Percentiles rank a stretch among this genome's conserved stretches.
Evolutionary conservation across 2,797 vertebrate species (phyloP).

Genomic region (Rhynchotus rufescens): DNA sequence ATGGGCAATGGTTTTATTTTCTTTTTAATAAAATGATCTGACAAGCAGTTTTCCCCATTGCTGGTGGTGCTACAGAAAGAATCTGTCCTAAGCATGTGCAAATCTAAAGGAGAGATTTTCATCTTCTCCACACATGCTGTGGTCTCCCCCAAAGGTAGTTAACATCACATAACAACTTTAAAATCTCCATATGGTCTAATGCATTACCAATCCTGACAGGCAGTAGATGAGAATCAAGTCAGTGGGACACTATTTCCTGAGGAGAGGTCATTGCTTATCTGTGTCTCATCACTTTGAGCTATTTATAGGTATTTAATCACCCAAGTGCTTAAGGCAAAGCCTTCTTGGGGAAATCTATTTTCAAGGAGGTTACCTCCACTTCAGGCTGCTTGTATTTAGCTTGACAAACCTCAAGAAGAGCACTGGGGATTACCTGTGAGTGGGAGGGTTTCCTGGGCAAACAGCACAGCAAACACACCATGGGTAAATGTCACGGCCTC

Average conservation of each 20-base stretch:
- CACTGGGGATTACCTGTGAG: background rate
- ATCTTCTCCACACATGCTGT: background rate
- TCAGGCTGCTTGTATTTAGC: background rate
- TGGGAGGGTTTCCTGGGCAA: background rate
- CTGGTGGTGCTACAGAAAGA: background rate
- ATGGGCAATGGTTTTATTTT: background rate
- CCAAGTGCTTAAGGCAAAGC: slow-evolving; percentile 13
- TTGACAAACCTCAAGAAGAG: background rate
- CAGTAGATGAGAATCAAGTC: slow-evolving; percentile 1
- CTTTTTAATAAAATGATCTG: slow-evolving; percentile 2
- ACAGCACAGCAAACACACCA: background rate
- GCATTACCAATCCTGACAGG: background rate
- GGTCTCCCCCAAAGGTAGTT: background rate
- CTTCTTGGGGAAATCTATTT: slow-evolving; percentile 1
- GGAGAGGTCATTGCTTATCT: slow-evolving; percentile 7
- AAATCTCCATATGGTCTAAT: background rate
- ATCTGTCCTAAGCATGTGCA: background rate
- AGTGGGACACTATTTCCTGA: background rate
- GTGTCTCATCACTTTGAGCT: background rate
- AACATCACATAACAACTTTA: background rate
- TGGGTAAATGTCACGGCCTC: background rate
- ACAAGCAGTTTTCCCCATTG: background rate
- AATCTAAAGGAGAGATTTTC: background rate
- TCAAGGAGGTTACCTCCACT: background rate
- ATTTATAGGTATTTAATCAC: slow-evolving; percentile 32